Evolutionary conservation across 2,113 vertebrate species (phyloP), one percentile per base, ranked within the genome.

Genomic region (Anhinga rufa): DNA sequence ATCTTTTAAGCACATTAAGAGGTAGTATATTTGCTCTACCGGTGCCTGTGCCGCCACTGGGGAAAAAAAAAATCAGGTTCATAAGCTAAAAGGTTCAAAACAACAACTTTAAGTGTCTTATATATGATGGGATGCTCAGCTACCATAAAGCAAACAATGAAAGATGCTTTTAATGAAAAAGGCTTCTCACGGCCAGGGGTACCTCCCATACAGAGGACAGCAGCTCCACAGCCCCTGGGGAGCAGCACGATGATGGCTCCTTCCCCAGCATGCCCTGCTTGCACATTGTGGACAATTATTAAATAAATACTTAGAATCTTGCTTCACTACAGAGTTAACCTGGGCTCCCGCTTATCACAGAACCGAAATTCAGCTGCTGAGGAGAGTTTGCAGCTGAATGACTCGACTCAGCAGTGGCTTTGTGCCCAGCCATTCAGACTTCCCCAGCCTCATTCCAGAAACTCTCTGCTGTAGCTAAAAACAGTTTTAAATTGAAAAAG

Each of bases 341-440:
- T 65, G 80, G 55, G 94, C 65, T 92, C 81, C 55, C 2, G 1
- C 24, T 7, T 19, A 60, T 52, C 7, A 6, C 86, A 64, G 42
- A 84, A 88, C 85, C 0, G 22, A 55, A 62, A 48, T 38, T 51
- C 55, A 83, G 86, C 75, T 57, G 89, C 65, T 5, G 1, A 90
- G 80, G 38, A 78, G 11, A 52, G 14, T 7, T 54, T 65, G 76
- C 72, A 76, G 89, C 86, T 78, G 78, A 96, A 96, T 26, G 90
- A 82, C 40, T 82, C 97, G 93, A 96, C 93, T 97, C 95, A 97
- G 95, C 96, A 95, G 91, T 92, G 90, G 95, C 90, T 83, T 66
- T 17, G 12, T 95, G 92, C 94, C 93, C 86, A 64, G 90, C 68
- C 29, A 2, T 14, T 26, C 82, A 86, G 42, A 17, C 44, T 31